Evolutionary conservation across 1,140 invertebrate genomes (phyloP).

Genomic region (Trinorchestia longiramus): DNA sequence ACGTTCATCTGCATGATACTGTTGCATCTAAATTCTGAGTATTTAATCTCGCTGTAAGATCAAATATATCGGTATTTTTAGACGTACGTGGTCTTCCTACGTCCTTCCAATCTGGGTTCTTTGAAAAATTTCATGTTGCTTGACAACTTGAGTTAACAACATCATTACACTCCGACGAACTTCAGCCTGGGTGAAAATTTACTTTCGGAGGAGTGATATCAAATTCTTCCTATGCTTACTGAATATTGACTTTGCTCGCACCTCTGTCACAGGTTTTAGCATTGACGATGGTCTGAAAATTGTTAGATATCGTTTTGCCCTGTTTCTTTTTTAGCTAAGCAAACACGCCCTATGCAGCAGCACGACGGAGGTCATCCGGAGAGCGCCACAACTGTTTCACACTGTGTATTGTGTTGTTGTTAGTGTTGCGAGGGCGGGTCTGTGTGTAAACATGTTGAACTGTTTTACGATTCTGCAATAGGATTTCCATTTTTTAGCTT

Average conservation of each 20-base stretch:
- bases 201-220: background rate
- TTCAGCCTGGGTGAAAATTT: background rate
- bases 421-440: background rate
- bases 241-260: background rate
- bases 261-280: background rate
- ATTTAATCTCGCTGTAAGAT: background rate
- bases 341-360: background rate
- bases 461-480: background rate
- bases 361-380: background rate
- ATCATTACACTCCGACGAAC: background rate
- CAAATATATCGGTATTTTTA: background rate
- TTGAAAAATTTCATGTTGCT: background rate
- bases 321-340: background rate
- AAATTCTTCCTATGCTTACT: background rate
- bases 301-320: background rate
- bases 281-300: background rate
- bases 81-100: background rate
- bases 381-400: background rate
- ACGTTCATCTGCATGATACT: background rate
- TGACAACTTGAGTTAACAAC: background rate
- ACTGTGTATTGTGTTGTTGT: background rate
- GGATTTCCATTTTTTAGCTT: background rate
- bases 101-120: background rate
- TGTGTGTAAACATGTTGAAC: background rate
- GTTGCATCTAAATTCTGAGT: background rate